Base-by-base conservation (phyloP, 1,140 invertebrate species). In the Sarcophaga peregrina region DNA sequence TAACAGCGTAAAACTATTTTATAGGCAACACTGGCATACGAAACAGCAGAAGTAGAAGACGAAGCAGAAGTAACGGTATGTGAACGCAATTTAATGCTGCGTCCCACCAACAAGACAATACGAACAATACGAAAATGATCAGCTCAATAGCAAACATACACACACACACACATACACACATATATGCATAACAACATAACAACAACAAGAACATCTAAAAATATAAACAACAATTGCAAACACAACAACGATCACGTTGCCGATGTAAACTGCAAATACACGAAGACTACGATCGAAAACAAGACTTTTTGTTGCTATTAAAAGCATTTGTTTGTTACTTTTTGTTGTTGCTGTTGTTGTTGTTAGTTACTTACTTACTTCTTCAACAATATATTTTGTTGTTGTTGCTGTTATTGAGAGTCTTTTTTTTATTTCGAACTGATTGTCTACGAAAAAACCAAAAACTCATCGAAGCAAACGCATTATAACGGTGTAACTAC, bases 401-500 rank as follows among this genome's bases (percentile, higher is more conserved):
- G 11, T 58, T 58, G 54, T 58, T 58, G 15, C n/a, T 58, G 9
- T 5, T 58, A 20, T 68, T 68, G 25, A 4, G 1, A 37, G 1
- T 37, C 1, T 37, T 37, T 37, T 37, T 37, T 37, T 37, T n/a
- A n/a, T 37, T 37, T 37, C 25, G 1, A 37, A 68, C 62, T 58
- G 54, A 68, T 68, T 68, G 62, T 68, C 62, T 68, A 25, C 62
- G 17, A 17, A n/a, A n/a, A 17, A 78, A 20, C 47, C n/a, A 47
- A 78, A 52, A 50, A 50, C 25, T 45, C 75, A 78, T 10, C n/a
- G 46, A 76, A 76, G 75, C 75, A 78, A 78, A 78, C 75, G 75
- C 75, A 78, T 78, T 78, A 78, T 78, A 78, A 78, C 75, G 75
- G 75, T 78, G 75, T 47, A 78, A 37, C 75, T 47, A 78, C 75